phyloP scores from a whole-genome alignment of 2,888 invertebrate species.

The Cephonodes hylas region DNA sequence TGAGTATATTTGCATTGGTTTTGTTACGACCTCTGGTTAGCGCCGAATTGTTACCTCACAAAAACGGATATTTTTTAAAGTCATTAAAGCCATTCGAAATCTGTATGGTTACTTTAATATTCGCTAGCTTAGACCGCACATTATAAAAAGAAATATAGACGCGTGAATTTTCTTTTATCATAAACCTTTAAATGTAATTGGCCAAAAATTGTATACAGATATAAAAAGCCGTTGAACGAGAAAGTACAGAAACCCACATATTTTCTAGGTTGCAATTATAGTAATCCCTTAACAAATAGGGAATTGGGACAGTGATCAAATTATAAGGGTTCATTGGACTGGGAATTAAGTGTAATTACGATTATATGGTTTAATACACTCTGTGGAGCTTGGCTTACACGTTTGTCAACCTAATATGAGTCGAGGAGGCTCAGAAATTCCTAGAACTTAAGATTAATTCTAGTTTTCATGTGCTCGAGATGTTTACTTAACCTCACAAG shows the following conservation, averaged over 20 bases:
- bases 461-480: background rate
- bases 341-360: background rate
- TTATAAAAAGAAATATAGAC: too few relatives aligned
- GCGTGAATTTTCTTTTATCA: too few relatives aligned
- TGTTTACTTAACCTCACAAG: background rate
- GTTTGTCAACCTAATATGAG: background rate
- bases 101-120: too few relatives aligned
- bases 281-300: background rate
- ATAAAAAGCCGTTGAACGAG: background rate
- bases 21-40: too few relatives aligned
- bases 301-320: background rate
- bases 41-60: too few relatives aligned
- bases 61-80: too few relatives aligned
- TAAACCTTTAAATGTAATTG: too few relatives aligned
- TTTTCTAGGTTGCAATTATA: constrained; percentile 2
- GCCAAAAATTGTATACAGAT: background rate
- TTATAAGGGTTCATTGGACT: background rate
- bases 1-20: too few relatives aligned
- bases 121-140: too few relatives aligned
- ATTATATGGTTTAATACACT: background rate
- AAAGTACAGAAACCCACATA: background rate
- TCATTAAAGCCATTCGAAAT: too few relatives aligned
- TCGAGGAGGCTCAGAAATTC: background rate
- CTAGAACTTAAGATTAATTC: background rate
- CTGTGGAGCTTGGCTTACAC: background rate